Base-by-base conservation (phyloP, 1,140 invertebrate genomes). In the Caenorhabditis inopinata region DNA sequence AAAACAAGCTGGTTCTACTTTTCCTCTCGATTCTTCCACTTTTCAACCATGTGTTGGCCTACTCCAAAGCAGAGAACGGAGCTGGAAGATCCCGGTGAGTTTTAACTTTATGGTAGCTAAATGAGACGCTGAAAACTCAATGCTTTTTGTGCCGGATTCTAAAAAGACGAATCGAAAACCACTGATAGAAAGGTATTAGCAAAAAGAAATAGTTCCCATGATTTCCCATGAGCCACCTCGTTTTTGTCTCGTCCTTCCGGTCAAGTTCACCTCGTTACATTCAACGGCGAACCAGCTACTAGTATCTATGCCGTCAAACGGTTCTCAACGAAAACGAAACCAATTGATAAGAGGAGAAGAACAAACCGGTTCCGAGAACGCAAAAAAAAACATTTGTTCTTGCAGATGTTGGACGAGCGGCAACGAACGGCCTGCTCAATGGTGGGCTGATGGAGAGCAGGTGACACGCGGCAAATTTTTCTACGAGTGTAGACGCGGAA, bases 361-460 rank as follows among this genome's bases (percentile, higher is more conserved):
- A 0, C n/a, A 18, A 48, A 53, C 49, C 49, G 49, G 49, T 53
- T 53, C 16, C 16, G 21, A 11, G 12, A 16, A 48, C 6, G n/a
- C n/a, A 42, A 42, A 42, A 42, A 42, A n/a, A 35, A 58, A 58
- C 14, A 23, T n/a, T n/a, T n/a, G 3, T 9, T 38, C 38, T 25
- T 74, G 29, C 53, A 78, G 79, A 45, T 83, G 83, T 29, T 83
- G 83, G 83, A 79, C 82, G 29, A 48, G 47, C 38, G 83, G 83
- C 12, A 83, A 83, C 51, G 81, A 74, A 21, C 35, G 45, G 7
- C 16, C 83, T 2, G 83, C 83, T 47, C 42, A 73, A 25, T 83
- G 83, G 83, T 83, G 83, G 83, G 58, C 77, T 35, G 83, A 83
- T 35, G 83, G 83, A n/a, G 82, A 76, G 27, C 47, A 77, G 16